Percentiles rank a stretch among this genome's conserved stretches.
phyloP scores from a whole-genome alignment of 1,140 invertebrate genomes.

The Rhizoglyphus robini region DNA sequence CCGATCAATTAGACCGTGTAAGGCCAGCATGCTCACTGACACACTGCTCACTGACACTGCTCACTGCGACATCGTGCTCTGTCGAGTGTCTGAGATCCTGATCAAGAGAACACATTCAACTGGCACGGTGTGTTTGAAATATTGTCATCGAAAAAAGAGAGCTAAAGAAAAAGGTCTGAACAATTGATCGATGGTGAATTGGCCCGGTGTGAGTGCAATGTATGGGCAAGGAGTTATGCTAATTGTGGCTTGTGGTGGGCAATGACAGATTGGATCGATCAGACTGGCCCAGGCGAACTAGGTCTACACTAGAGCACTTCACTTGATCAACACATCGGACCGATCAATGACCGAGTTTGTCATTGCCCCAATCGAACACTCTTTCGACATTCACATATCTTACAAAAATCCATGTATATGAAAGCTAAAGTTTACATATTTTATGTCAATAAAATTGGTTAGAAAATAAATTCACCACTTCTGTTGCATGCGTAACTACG shows the following conservation, averaged over 20 bases:
- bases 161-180: neutral
- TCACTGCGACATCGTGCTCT: too few species aligned
- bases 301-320: too few species aligned
- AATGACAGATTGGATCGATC: constrained; percentile 7
- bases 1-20: too few species aligned
- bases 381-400: neutral
- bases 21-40: too few species aligned
- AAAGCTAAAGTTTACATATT: neutral
- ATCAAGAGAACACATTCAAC: neutral
- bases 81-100: too few species aligned
- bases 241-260: neutral
- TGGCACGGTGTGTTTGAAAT: neutral
- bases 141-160: neutral
- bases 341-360: neutral
- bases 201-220: too few species aligned
- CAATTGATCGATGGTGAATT: neutral
- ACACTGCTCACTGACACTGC: too few species aligned
- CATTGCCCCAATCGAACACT: neutral
- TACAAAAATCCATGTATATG: too few species aligned
- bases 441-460: constrained; percentile 11
- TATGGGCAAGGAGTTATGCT: constrained; percentile 2
- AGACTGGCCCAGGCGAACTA: too few species aligned
- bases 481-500: neutral
- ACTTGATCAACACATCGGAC: too few species aligned
- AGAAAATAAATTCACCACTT: constrained; percentile 2